Evolutionary conservation across 2,797 vertebrate genomes (phyloP).

Genomic region (Notolabrus celidotus): DNA sequence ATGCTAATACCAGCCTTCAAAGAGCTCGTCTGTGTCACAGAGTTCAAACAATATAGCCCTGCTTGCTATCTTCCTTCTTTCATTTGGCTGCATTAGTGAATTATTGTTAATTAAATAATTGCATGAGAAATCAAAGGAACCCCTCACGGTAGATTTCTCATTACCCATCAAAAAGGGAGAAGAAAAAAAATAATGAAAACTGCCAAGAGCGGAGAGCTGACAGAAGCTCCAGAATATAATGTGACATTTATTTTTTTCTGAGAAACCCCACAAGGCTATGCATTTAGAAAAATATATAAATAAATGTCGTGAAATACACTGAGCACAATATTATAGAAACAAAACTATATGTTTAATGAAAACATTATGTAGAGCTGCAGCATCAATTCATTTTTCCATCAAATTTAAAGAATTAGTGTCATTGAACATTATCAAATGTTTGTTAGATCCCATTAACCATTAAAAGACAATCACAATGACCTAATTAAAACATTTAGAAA

Average conservation of each 20-base stretch:
- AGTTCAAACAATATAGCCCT: slow-evolving; percentile 2
- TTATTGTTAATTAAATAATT: slow-evolving; percentile 5
- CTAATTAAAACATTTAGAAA: too few relatives aligned
- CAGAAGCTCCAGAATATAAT: slow-evolving; percentile 8
- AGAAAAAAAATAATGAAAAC: slow-evolving; percentile 16
- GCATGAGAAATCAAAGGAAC: slow-evolving; percentile 10
- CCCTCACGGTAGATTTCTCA: neutral
- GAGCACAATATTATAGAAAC: neutral
- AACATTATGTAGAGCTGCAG: too few relatives aligned
- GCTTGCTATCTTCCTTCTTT: neutral
- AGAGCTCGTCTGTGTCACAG: slow-evolving; percentile 6
- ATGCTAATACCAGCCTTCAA: slow-evolving; percentile 18
- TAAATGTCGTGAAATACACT: neutral
- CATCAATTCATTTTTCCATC: too few relatives aligned
- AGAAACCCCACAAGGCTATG: slow-evolving; percentile 6
- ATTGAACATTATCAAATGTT: too few relatives aligned
- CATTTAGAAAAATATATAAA: neutral
- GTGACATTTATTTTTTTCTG: slow-evolving; percentile 15
- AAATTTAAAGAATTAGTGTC: too few relatives aligned
- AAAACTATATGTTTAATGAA: too few relatives aligned
- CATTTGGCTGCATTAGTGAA: slow-evolving; percentile 12
- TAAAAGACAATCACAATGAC: too few relatives aligned
- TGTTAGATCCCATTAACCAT: too few relatives aligned
- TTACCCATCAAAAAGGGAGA: slow-evolving; percentile 18
- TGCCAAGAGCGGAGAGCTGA: slow-evolving; percentile 7